These are phyloP conservation scores for Chrosomus eos DNA, from an alignment of 2,797 vertebrate species.

Conservation along the genomic window DNA sequence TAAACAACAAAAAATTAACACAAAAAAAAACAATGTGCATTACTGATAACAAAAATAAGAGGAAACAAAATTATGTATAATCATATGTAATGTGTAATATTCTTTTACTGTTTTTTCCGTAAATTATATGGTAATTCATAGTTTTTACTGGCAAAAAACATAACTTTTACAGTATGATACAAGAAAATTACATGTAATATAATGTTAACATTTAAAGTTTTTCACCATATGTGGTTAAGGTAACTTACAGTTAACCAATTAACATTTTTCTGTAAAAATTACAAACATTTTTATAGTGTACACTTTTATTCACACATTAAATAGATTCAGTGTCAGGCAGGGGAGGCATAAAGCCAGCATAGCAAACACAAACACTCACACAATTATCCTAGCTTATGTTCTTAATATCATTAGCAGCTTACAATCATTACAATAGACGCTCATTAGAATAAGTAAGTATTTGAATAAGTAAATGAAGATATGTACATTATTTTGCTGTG, in stretches of 20 bases:
- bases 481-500: background rate
- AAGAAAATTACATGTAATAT: background rate
- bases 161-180: background rate
- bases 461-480: background rate
- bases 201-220: background rate
- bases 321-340: background rate
- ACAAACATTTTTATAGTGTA: background rate
- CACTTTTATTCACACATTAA: slow-evolving; percentile 7
- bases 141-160: background rate
- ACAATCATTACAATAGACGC: background rate
- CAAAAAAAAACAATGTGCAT: background rate
- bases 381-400: slow-evolving; percentile 33
- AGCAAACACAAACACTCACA: background rate
- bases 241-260: background rate
- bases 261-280: background rate
- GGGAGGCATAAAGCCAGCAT: slow-evolving; percentile 11
- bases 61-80: background rate
- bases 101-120: background rate
- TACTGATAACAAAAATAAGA: background rate
- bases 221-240: background rate
- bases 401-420: slow-evolving; percentile 12
- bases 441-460: background rate
- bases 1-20: background rate
- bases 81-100: background rate
- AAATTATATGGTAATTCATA: background rate